These are phyloP conservation scores for Ooceraea biroi DNA, from an alignment of 1,140 invertebrate species.

Conservation along the genomic window DNA sequence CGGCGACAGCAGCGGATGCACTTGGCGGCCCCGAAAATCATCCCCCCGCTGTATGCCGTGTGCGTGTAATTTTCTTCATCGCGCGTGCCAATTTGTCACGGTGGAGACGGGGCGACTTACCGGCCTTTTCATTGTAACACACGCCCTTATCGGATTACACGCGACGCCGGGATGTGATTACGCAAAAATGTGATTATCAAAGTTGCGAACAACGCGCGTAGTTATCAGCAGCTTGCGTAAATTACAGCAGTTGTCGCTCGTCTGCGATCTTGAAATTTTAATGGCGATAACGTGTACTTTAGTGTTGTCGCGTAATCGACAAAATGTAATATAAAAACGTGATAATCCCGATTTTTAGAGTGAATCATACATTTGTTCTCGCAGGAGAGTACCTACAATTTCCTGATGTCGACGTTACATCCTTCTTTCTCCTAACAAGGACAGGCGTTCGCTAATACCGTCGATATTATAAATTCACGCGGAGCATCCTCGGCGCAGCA, in stretches of 20 bases:
- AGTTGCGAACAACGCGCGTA: too few species aligned
- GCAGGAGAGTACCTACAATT: not conserved
- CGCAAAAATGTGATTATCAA: not conserved
- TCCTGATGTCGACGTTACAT: not conserved
- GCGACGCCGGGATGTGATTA: too few species aligned
- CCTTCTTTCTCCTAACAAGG: not conserved
- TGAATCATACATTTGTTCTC: too few species aligned
- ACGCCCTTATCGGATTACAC: not conserved
- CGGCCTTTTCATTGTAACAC: not conserved
- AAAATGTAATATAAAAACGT: too few species aligned
- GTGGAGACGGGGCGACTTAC: not conserved
- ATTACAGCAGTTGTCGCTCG: not conserved
- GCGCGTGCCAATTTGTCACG: not conserved
- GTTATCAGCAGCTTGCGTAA: too few species aligned
- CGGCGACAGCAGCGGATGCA: not conserved
- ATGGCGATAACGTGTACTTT: not conserved
- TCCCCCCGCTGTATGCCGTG: not conserved
- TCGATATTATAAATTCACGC: constrained; percentile 41
- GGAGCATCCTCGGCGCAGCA: not conserved
- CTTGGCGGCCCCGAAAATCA: constrained; percentile 12
- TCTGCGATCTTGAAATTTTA: not conserved
- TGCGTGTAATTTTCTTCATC: constrained; percentile 18
- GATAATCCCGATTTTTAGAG: too few species aligned
- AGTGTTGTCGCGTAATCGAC: not conserved
- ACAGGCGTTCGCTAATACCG: not conserved